Percentiles rank a stretch among this genome's conserved stretches.
These are phyloP conservation scores for Cyprinodon brontotheroides DNA, from an alignment of 2,113 vertebrate species.

Conservation along the genomic window DNA sequence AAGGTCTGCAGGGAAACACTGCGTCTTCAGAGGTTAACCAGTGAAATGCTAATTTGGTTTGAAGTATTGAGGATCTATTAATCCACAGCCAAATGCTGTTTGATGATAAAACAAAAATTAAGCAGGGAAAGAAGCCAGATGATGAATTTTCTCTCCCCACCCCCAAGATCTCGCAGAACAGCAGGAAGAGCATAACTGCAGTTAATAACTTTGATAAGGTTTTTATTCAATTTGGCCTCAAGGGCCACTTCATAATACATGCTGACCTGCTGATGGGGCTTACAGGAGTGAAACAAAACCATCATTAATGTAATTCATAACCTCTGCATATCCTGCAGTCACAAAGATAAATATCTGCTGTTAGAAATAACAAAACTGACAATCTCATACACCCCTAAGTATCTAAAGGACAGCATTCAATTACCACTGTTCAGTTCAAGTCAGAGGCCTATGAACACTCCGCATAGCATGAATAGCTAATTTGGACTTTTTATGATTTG, in stretches of 20 bases:
- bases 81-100: not conserved
- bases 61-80: constrained; percentile 4
- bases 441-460: not conserved
- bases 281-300: constrained; percentile 7
- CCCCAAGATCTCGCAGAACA: not conserved
- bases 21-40: constrained; percentile 10
- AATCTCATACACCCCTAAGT: too few relatives aligned
- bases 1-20: not conserved
- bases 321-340: constrained; percentile 8
- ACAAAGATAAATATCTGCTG: not conserved
- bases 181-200: constrained; percentile 4
- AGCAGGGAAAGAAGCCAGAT: constrained; percentile 14
- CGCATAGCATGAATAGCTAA: not conserved
- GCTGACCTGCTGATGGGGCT: not conserved
- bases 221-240: constrained; percentile 14
- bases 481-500: not conserved
- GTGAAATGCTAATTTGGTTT: constrained; percentile 1
- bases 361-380: not conserved
- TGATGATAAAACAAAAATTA: constrained; percentile 27
- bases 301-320: constrained; percentile 13
- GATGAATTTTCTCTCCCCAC: not conserved
- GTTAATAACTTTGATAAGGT: constrained; percentile 16
- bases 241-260: constrained; percentile 9
- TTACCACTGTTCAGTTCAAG: not conserved
- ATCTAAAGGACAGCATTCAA: not conserved